Conservation (phyloP, 2,888 invertebrate genomes). For the Hololepta plana region DNA sequence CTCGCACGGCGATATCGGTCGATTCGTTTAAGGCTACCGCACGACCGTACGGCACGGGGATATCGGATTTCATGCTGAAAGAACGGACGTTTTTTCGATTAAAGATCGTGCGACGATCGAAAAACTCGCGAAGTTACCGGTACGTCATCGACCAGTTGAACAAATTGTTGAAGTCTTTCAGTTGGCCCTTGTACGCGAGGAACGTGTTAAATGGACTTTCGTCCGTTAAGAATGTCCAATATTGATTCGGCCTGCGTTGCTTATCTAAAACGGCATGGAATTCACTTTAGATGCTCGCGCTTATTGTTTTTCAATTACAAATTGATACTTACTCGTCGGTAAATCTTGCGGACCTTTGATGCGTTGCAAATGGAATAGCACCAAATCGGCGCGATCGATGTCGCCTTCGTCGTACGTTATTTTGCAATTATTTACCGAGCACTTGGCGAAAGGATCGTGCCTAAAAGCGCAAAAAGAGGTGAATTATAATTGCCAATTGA, state of each 20-base stretch:
- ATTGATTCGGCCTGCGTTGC: slow-evolving; percentile 30
- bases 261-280: no score
- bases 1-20: slow-evolving; percentile 6
- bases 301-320: no score
- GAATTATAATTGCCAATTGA: not conserved
- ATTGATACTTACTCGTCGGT: no score
- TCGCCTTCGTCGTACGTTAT: slow-evolving; percentile 34
- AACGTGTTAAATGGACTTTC: slow-evolving; percentile 47
- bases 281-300: no score
- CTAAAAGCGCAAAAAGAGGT: slow-evolving; percentile 19
- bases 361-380: slow-evolving; percentile 39
- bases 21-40: slow-evolving; percentile 22
- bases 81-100: no score
- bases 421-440: slow-evolving; percentile 42
- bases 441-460: slow-evolving; percentile 34
- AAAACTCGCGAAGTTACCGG: no score
- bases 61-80: slow-evolving; percentile 41
- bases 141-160: slow-evolving; percentile 60
- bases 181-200: slow-evolving; percentile 21
- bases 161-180: slow-evolving; percentile 32
- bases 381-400: slow-evolving; percentile 39
- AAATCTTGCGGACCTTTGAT: slow-evolving; percentile 29
- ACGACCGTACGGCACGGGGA: slow-evolving; percentile 48
- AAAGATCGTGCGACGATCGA: not conserved
- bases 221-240: slow-evolving; percentile 53